Conservation (phyloP, 2,797 vertebrate species). For the Anniella stebbinsi region DNA sequence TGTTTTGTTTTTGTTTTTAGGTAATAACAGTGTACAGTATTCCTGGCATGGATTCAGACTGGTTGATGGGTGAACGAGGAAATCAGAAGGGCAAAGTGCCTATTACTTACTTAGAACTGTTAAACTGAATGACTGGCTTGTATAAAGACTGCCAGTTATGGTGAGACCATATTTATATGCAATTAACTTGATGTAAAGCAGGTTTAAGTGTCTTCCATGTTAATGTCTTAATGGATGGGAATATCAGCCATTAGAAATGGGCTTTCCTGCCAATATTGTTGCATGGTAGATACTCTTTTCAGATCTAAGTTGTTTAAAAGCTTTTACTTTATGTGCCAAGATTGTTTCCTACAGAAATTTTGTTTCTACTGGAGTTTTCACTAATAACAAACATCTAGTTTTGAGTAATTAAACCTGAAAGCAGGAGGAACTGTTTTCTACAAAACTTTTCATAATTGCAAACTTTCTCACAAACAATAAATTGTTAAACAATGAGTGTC, state of each 20-base stretch:
- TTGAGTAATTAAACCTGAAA: conserved; percentile 80
- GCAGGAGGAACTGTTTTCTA: conserved; percentile 83
- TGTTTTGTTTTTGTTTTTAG: conserved; percentile 79
- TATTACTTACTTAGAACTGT: conserved; percentile 98
- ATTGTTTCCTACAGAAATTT: conserved; percentile 83
- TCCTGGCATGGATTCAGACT: conserved; percentile 96
- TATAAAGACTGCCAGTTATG: conserved; percentile 77
- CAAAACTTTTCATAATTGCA: conserved; percentile 82
- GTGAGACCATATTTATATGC: conserved; percentile 83
- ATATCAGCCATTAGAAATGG: conserved; percentile 75
- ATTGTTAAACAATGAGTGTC: conserved; percentile 77
- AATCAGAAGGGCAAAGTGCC: conserved; percentile 98
- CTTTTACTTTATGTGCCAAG: conserved; percentile 82
- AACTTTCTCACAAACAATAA: conserved; percentile 83
- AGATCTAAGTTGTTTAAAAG: conserved; percentile 79
- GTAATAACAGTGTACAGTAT: conserved; percentile 95
- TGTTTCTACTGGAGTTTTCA: conserved; percentile 83
- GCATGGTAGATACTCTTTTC: conserved; percentile 81
- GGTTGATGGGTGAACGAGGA: conserved; percentile 98
- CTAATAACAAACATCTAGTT: conserved; percentile 83
- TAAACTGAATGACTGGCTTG: conserved; percentile 86
- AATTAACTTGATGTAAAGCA: conserved; percentile 82
- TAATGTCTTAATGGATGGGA: conserved; percentile 78
- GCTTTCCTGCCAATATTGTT: conserved; percentile 78
- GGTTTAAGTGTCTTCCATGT: conserved; percentile 83